Percentiles rank a stretch among this genome's conserved stretches.
Evolutionary conservation across 2,888 invertebrate genomes (phyloP).

Genomic region (Cantharis flavilabris): DNA sequence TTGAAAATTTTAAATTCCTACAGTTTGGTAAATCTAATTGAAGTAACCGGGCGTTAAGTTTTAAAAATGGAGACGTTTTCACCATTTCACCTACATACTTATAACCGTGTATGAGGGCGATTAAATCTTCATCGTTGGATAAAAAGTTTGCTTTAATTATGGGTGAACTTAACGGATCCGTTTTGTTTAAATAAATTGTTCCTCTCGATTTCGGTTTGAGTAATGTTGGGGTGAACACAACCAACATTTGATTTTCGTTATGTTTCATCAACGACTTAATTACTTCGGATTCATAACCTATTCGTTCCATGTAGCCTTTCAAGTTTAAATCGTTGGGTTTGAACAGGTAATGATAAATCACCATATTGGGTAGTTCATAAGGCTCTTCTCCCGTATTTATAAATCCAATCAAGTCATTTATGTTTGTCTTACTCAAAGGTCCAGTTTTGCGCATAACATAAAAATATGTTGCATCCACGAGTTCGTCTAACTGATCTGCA

Average conservation of each 20-base stretch:
- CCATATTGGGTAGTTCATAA: constrained; percentile 42
- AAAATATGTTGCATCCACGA: constrained; percentile 47
- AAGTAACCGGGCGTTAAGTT: constrained; percentile 48
- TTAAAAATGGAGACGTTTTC: constrained; percentile 51
- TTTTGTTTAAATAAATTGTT: constrained; percentile 55
- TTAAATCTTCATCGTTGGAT: constrained; percentile 59
- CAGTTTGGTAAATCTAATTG: constrained; percentile 53
- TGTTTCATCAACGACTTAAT: constrained; percentile 36
- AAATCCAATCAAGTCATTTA: constrained; percentile 58
- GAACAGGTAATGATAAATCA: constrained; percentile 40
- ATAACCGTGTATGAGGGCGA: constrained; percentile 60
- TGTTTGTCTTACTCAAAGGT: constrained; percentile 51
- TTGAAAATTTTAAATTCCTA: constrained; percentile 42
- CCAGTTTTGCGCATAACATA: constrained; percentile 61
- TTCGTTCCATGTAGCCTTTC: constrained; percentile 32
- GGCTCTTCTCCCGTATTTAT: constrained; percentile 54
- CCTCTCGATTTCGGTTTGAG: constrained; percentile 59
- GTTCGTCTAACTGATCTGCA: background rate
- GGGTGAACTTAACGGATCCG: constrained; percentile 53
- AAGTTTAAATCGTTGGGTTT: constrained; percentile 48
- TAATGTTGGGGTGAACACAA: constrained; percentile 42
- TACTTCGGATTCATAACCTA: constrained; percentile 40
- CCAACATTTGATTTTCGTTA: constrained; percentile 40
- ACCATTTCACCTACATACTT: constrained; percentile 51
- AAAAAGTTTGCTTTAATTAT: constrained; percentile 65